Conservation (phyloP, 30 jellyfish, hydroid and myxozoan species). For the Nemopilema nomurai region DNA sequence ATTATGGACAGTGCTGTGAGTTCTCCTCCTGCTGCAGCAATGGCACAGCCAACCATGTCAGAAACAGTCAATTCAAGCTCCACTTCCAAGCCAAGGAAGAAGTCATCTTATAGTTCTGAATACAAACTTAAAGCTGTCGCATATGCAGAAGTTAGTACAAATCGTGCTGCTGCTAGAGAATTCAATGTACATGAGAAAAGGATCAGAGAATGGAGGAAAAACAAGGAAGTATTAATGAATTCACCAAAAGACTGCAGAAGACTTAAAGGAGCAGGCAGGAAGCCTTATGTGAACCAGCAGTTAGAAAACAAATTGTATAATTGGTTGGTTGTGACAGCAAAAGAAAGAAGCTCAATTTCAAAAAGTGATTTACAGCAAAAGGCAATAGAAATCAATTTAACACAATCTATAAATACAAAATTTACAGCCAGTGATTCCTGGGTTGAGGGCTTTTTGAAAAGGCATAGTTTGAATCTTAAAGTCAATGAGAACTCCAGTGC, state of each 20-base stretch:
- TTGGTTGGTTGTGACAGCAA: slow-evolving; percentile 34
- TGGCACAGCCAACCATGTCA: slow-evolving; percentile 29
- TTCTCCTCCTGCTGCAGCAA: slow-evolving; percentile 11
- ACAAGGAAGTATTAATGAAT: slow-evolving; percentile 41
- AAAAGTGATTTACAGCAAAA: slow-evolving; percentile 44
- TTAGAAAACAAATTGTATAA: slow-evolving; percentile 30
- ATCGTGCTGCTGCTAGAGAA: slow-evolving; percentile 70
- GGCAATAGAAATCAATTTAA: slow-evolving; percentile 53
- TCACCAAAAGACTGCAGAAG: slow-evolving; percentile 73
- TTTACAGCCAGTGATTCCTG: slow-evolving; percentile 50
- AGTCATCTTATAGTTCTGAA: slow-evolving; percentile 60
- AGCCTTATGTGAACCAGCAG: slow-evolving; percentile 29
- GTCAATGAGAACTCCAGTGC: neutral
- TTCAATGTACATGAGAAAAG: slow-evolving; percentile 63
- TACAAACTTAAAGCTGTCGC: slow-evolving; percentile 63
- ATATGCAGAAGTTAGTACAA: slow-evolving; percentile 61
- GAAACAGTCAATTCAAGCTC: slow-evolving; percentile 20
- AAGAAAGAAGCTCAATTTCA: slow-evolving; percentile 27
- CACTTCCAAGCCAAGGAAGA: slow-evolving; percentile 38
- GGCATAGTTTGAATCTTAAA: slow-evolving; percentile 23
- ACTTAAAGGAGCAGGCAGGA: slow-evolving; percentile 70
- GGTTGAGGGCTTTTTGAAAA: slow-evolving; percentile 58
- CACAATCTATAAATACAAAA: slow-evolving; percentile 21
- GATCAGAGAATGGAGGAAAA: slow-evolving; percentile 69
- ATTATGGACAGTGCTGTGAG: neutral